phyloP scores from a whole-genome alignment of 2,888 invertebrate species.

The Drosophila fungiperda region DNA sequence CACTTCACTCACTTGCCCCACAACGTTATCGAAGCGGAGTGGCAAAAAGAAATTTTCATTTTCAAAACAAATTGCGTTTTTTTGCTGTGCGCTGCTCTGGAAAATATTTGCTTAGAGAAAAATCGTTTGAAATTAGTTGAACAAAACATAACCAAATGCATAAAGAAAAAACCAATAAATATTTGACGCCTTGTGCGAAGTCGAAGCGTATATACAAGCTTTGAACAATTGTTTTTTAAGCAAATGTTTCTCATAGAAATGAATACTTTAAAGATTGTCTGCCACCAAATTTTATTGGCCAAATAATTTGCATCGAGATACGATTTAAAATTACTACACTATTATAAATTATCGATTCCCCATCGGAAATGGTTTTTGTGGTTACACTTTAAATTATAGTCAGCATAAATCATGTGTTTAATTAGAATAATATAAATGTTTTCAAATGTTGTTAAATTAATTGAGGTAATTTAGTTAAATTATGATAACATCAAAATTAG shows the following conservation, averaged over 20 bases:
- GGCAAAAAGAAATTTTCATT: conserved; percentile 34
- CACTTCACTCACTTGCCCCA: conserved; percentile 22
- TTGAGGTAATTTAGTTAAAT: background rate
- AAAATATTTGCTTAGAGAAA: conserved; percentile 61
- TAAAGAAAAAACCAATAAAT: conserved; percentile 67
- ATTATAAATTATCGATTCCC: background rate
- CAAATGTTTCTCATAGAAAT: conserved; percentile 9
- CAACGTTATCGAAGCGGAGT: conserved; percentile 31
- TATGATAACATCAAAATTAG: background rate
- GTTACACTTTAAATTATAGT: background rate
- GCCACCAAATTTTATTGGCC: conserved; percentile 15
- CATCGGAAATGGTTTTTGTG: background rate
- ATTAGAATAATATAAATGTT: background rate
- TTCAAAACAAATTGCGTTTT: conserved; percentile 40
- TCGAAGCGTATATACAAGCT: conserved; percentile 62
- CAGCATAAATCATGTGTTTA: background rate
- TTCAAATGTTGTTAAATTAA: background rate
- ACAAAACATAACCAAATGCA: conserved; percentile 63
- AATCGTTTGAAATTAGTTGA: conserved; percentile 76
- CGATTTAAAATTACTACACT: background rate
- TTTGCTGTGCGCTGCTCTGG: conserved; percentile 35
- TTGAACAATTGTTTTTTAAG: conserved; percentile 12
- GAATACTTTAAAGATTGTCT: background rate
- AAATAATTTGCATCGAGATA: background rate
- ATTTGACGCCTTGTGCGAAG: conserved; percentile 48